These are phyloP conservation scores for Melanchra persicariae DNA, from an alignment of 2,888 invertebrate genomes.

Conservation along the genomic window DNA sequence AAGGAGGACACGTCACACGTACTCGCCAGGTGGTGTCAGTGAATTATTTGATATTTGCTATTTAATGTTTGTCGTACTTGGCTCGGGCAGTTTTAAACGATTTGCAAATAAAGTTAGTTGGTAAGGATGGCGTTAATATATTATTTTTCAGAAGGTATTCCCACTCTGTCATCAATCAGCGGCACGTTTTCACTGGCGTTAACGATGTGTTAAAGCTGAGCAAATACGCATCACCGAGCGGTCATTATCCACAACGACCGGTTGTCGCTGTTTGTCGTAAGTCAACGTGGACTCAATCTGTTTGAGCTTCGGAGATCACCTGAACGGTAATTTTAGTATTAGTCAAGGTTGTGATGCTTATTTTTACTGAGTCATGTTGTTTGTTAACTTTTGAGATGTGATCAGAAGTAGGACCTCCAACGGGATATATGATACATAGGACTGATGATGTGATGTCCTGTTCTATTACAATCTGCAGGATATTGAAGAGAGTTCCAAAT, in stretches of 20 bases:
- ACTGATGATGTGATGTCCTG: neutral
- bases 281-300: conserved; percentile 31
- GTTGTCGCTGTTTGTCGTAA: conserved; percentile 45
- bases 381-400: neutral
- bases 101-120: conserved; percentile 34
- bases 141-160: conserved; percentile 29
- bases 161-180: conserved; percentile 41
- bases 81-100: conserved; percentile 19
- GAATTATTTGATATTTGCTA: conserved; percentile 25
- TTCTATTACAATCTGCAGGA: neutral
- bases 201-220: conserved; percentile 59
- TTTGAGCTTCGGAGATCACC: conserved; percentile 19
- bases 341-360: conserved; percentile 9
- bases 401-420: neutral
- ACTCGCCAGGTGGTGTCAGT: conserved; percentile 6
- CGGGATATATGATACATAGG: neutral
- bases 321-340: conserved; percentile 15
- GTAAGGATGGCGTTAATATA: conserved; percentile 18
- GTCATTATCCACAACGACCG: conserved; percentile 38
- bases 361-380: conserved; percentile 9
- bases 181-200: conserved; percentile 37
- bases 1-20: neutral
- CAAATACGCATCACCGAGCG: conserved; percentile 53
- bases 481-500: neutral
- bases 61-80: conserved; percentile 9